Evolutionary conservation across 2,888 invertebrate species (phyloP), one percentile per base, ranked within the genome.

Genomic region (Thera obeliscata): DNA sequence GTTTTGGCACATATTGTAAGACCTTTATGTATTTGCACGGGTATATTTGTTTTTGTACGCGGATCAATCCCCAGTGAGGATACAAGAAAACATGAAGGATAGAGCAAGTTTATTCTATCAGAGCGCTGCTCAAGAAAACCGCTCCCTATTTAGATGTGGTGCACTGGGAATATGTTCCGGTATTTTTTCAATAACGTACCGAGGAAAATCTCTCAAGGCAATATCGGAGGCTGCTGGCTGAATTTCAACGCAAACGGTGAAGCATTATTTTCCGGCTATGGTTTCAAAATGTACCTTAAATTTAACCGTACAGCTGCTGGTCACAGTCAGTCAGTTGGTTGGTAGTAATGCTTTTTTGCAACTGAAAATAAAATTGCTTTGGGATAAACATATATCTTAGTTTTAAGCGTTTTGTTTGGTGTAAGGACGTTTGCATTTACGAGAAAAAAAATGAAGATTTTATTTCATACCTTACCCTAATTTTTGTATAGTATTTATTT

Each of bases 51-150:
- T 12, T 35, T 36, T 36, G 2, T 48, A 7, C 33, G 33, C 61
- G 56, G 35, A 43, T 60, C 7, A 11, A 61, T 70, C 72, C 66
- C 67, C 22, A 57, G 73, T 66, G 73, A 62, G 50, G 48, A 11
- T 54, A 65, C 50, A 61, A 41, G 70, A 64, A 70, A 67, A 68
- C 66, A 73, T 60, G 66, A 61, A 52, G 55, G 71, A 71, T 71
- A 65, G 70, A 64, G 64, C 56, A 67, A 69, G 69, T 69, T 72
- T 70, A 74, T 74, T 72, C 70, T 70, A 69, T 74, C 72, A 74
- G 67, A 70, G 54, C 59, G 59, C 60, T 69, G 65, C 64, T 69
- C 62, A 58, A 69, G 67, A 67, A 67, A 68, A 68, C 66, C 58
- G 49, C 57, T 67, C 46, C 49, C 69, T 56, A 71, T 71, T 69